These are phyloP conservation scores for Limonius californicus DNA, from an alignment of 1,140 invertebrate genomes.

Conservation along the genomic window DNA sequence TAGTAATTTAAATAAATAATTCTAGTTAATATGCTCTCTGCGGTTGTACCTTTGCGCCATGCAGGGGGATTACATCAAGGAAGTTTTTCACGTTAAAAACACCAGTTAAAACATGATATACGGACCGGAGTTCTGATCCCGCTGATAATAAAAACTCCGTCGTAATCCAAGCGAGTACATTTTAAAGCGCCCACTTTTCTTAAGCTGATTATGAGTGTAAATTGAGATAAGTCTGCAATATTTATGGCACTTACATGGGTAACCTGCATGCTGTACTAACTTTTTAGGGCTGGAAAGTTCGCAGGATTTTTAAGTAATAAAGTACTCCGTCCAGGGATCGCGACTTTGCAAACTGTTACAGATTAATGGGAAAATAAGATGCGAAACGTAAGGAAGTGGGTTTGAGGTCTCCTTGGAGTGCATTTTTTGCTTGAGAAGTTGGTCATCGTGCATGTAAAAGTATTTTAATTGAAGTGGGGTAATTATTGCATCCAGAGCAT, in stretches of 20 bases:
- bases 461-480: not conserved
- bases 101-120: slow-evolving; percentile 40
- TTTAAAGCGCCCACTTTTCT: slow-evolving; percentile 48
- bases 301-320: slow-evolving; percentile 6
- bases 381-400: not conserved
- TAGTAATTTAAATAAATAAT: not conserved
- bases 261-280: slow-evolving; percentile 30
- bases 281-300: slow-evolving; percentile 2
- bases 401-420: no score
- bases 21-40: not conserved
- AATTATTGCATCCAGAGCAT: not conserved
- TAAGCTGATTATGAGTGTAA: slow-evolving; percentile 50
- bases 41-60: not conserved
- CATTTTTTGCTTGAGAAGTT: no score
- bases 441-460: no score
- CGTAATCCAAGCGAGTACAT: slow-evolving; percentile 46
- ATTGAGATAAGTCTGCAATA: slow-evolving; percentile 48
- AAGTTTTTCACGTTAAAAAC: slow-evolving; percentile 17
- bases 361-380: slow-evolving; percentile 2
- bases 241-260: slow-evolving; percentile 49
- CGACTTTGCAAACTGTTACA: not conserved
- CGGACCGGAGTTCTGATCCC: slow-evolving; percentile 36
- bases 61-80: slow-evolving; percentile 4
- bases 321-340: not conserved
- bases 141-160: slow-evolving; percentile 31